These are phyloP conservation scores for Archivesica marissinica DNA, from an alignment of 1,140 invertebrate genomes.

Conservation along the genomic window DNA sequence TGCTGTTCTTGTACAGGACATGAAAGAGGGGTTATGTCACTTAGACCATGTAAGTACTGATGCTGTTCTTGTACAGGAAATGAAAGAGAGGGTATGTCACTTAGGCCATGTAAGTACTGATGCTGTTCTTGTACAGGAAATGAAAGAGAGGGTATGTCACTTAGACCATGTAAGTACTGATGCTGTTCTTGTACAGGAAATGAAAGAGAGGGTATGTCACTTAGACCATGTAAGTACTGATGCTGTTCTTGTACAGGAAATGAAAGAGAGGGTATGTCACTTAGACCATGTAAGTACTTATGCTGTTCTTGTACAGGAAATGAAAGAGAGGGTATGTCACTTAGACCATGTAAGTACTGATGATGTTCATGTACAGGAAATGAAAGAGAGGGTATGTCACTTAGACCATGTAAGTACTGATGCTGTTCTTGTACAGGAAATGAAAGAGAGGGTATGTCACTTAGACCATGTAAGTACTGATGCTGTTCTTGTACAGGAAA, in stretches of 20 bases:
- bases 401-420: too few species aligned
- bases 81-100: slow-evolving; percentile 96
- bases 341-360: slow-evolving; percentile 90
- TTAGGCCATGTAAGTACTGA: slow-evolving; percentile 89
- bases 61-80: slow-evolving; percentile 88
- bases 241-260: slow-evolving; percentile 88
- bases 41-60: slow-evolving; percentile 89
- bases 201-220: slow-evolving; percentile 96
- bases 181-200: slow-evolving; percentile 88
- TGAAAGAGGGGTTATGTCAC: slow-evolving; percentile 96
- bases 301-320: slow-evolving; percentile 88
- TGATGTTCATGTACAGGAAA: too few species aligned
- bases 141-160: slow-evolving; percentile 96
- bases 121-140: slow-evolving; percentile 88
- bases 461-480: slow-evolving; percentile 89
- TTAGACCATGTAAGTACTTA: slow-evolving; percentile 89
- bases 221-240: slow-evolving; percentile 89
- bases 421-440: slow-evolving; percentile 88
- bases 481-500: slow-evolving; percentile 88
- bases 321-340: slow-evolving; percentile 96
- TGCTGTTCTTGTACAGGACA: slow-evolving; percentile 88
- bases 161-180: slow-evolving; percentile 89
- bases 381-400: too few species aligned
- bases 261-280: slow-evolving; percentile 96
- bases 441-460: slow-evolving; percentile 96